Evolutionary conservation across 2,888 invertebrate genomes (phyloP).

Genomic region (Lucinisca nassula): DNA sequence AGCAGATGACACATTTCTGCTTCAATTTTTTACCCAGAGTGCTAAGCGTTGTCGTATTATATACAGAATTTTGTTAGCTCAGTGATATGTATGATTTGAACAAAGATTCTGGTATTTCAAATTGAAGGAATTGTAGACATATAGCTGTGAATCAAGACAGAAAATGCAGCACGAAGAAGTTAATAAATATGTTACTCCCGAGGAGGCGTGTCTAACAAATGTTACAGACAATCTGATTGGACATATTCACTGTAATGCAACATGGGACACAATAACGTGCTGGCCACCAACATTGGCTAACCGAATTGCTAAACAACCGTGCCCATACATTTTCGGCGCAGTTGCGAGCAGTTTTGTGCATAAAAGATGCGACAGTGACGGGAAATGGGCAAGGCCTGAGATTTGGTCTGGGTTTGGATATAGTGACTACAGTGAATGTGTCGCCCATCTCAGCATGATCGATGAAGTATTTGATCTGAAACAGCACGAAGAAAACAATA

Average conservation of each 20-base stretch:
- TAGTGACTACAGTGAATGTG: conserved; percentile 60
- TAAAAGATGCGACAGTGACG: conserved; percentile 58
- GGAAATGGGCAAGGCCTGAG: conserved; percentile 55
- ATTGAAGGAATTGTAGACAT: no score
- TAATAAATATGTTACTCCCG: conserved; percentile 22
- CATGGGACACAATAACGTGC: conserved; percentile 68
- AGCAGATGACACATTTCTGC: no score
- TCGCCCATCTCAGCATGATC: conserved; percentile 39
- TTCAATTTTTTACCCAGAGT: no score
- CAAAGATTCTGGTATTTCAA: no score
- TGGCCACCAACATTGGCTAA: conserved; percentile 71
- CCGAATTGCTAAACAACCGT: conserved; percentile 47
- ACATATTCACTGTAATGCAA: conserved; percentile 56
- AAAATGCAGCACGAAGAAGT: neutral
- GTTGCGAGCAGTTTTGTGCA: conserved; percentile 45
- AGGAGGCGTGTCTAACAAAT: conserved; percentile 38
- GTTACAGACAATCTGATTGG: conserved; percentile 16
- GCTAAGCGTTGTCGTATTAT: no score
- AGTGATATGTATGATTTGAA: no score
- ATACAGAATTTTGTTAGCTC: no score
- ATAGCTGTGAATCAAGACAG: no score
- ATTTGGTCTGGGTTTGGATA: conserved; percentile 64
- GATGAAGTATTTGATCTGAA: conserved; percentile 39
- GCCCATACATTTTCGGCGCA: conserved; percentile 66
- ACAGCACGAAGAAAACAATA: neutral